Evolutionary conservation across 2,113 vertebrate genomes (phyloP), one percentile per base, ranked within the genome.

Genomic region (Agelaius tricolor): DNA sequence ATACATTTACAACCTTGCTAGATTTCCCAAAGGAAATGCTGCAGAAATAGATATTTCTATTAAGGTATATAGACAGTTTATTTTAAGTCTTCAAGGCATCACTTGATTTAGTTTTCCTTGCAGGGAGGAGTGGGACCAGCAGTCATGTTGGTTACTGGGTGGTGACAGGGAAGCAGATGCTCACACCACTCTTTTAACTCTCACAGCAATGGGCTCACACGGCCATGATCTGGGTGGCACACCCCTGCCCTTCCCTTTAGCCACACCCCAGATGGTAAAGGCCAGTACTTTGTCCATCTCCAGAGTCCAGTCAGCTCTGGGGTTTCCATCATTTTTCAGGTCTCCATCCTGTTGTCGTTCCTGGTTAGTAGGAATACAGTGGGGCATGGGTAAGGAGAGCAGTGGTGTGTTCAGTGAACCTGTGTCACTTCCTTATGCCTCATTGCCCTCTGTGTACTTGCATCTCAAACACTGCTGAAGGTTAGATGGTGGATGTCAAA

Each of bases 1-100:
- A 52, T 75, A 71, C 19, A 52, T 75, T 93, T 89, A 68, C 77
- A 95, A 30, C 39, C 61, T 94, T 26, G 15, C 54, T 84, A 94
- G 74, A 82, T 83, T 95, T 93, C 75, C 88, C 79, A 43, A 80
- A 66, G 79, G 63, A 93, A 91, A 80, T 69, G 28, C 30, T 93
- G 46, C 75, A 92, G 82, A 94, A 94, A 92, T 43, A 85, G 47
- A 15, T 90, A 67, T 54, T 69, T 89, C 57, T 78, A 10, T 84
- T 75, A 72, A 78, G 47, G 74, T 72, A 52, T 39, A 67, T 12
- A 84, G 65, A 71, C 30, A 94, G 57, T 84, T 91, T 74, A 91
- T 26, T 91, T 11, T 77, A 81, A 84, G 57, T 87, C 73, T 87
- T 81, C 61, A 61, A 81, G 86, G 9, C 30, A 78, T 23, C 1